Percentiles rank a stretch among this genome's conserved stretches.
Conservation (phyloP, 2,888 invertebrate genomes). For the Priocnemis perturbator region DNA sequence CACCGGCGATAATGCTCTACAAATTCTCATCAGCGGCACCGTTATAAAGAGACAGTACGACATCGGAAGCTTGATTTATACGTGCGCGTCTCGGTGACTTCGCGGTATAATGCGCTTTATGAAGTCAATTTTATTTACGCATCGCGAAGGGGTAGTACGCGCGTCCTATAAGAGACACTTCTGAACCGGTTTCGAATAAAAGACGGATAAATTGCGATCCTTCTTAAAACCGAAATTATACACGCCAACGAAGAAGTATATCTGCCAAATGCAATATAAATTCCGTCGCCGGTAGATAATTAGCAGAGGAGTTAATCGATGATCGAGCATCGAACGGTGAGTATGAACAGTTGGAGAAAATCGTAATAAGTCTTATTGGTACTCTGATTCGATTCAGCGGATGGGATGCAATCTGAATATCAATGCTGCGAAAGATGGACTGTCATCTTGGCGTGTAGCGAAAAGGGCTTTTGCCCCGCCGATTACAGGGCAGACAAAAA, state of each 20-base stretch:
- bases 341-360: conserved; percentile 20
- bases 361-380: too few relatives aligned
- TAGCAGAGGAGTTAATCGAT: not conserved
- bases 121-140: conserved; percentile 41
- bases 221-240: not conserved
- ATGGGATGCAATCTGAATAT: conserved; percentile 42
- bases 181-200: conserved; percentile 42
- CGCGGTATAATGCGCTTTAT: conserved; percentile 46
- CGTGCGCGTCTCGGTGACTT: conserved; percentile 33
- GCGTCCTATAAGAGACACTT: conserved; percentile 19
- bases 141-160: not conserved
- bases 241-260: not conserved
- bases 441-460: not conserved
- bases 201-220: conserved; percentile 32
- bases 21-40: conserved; percentile 49
- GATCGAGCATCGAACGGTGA: conserved; percentile 7
- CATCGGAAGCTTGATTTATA: conserved; percentile 40
- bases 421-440: conserved; percentile 28
- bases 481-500: not conserved
- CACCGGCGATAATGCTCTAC: conserved; percentile 37
- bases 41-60: not conserved
- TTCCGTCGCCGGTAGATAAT: not conserved
- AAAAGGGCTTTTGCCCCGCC: not conserved
- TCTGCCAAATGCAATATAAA: not conserved
- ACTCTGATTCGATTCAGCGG: not conserved